Base-by-base conservation (phyloP, 2,113 vertebrate species). In the Dolichallabes microphthalmus region DNA sequence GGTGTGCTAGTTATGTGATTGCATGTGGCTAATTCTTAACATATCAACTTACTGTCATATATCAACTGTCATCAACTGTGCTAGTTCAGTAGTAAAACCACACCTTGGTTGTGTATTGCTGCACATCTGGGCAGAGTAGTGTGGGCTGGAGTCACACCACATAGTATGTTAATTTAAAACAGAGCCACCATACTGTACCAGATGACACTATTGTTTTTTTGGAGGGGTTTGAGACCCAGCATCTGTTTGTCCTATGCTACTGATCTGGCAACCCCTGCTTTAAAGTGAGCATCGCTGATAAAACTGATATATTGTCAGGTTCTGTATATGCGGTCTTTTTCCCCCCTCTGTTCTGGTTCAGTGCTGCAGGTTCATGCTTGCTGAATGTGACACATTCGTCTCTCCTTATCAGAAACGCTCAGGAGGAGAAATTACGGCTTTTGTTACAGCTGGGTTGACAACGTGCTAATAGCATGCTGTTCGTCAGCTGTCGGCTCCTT, bases 341-440 rank as follows among this genome's bases (percentile, higher is more conserved):
- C 27, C 27, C 15, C 6, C n/a, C 9, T 55, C n/a, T 57, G 27
- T 77, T 30, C 14, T n/a, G 32, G 15, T 78, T 32, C 4, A 57
- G 53, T 20, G 53, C 57, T 32, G 11, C 27, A 20, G 53, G n/a
- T 63, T 80, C n/a, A 45, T 64, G 8, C 39, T 73, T 17, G n/a
- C 50, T 25, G 57, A 19, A 15, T 85, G 50, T 73, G 74, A 25
- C 55, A 25, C 30, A 39, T 30, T 55, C 77, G 60, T 25, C 57
- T 79, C 19, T 60, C 20, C 20, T 79, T 61, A 63, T 80, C 78
- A 45, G 30, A 19, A 25, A 30, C 57, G 22, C 20, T 79, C 57
- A 79, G 35, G 39, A n/a, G 9, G 19, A 66, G 82, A 60, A 77
- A 64, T 80, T 64, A 82, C 82, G 79, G 82, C 82, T 80, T 80